Conservation (phyloP, 2,113 vertebrate genomes). For the Machaerirhynchus nigripectus region DNA sequence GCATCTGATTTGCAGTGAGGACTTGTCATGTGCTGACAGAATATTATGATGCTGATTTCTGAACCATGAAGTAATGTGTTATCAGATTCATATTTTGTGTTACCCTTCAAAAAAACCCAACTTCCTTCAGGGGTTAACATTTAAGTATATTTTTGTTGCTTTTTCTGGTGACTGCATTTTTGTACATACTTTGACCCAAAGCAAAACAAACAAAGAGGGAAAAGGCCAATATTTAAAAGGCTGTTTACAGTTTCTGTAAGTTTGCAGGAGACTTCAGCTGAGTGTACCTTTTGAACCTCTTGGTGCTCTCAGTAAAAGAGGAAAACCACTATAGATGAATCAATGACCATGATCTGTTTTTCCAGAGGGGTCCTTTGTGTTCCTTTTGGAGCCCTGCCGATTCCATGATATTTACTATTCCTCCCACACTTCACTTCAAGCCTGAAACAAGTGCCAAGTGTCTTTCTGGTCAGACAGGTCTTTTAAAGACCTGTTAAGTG, state of each 20-base stretch:
- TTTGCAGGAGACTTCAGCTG: not conserved
- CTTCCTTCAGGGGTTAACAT: not conserved
- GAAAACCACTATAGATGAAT: not conserved
- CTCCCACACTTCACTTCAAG: not conserved
- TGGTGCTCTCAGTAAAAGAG: not conserved
- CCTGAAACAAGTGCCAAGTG: not conserved
- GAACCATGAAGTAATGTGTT: conserved; percentile 36
- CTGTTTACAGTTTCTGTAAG: not conserved
- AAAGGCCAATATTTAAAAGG: not conserved
- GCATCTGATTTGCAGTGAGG: conserved; percentile 48
- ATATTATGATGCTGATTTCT: conserved; percentile 46
- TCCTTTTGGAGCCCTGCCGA: not conserved
- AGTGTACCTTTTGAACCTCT: not conserved
- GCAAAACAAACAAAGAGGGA: not conserved
- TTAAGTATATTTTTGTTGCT: not conserved
- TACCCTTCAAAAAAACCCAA: not conserved
- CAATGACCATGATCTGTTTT: not conserved
- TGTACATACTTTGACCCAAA: not conserved
- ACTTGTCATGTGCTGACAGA: conserved; percentile 47
- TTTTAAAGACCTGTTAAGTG: not conserved
- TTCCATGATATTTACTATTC: not conserved
- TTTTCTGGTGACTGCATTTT: not conserved
- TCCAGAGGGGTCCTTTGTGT: not conserved
- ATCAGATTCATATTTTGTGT: not conserved
- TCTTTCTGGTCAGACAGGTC: conserved; percentile 11